A percentile compares a stretch with the other conserved stretches of the same genome.
Evolutionary conservation across 37 sponge, comb jelly and placozoan genomes (phyloP).

Genomic region (Axinella damicornis): DNA sequence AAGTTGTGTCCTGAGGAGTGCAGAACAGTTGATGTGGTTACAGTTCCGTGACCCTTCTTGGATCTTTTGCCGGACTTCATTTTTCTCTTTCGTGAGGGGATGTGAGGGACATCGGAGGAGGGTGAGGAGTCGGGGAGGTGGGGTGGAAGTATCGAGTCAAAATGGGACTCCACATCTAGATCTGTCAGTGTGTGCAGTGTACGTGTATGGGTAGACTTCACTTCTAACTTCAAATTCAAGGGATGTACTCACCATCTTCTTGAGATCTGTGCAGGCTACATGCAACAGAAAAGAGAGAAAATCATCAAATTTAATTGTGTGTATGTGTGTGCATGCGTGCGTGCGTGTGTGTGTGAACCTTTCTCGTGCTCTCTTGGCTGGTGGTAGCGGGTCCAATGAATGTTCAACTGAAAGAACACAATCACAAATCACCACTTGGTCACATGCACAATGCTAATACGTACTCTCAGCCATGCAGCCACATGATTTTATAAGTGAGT

Average conservation of each 20-base stretch:
- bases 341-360: background rate
- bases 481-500: too few relatives aligned
- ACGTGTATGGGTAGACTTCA: too few relatives aligned
- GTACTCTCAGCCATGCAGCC: too few relatives aligned
- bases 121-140: background rate
- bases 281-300: background rate
- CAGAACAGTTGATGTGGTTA: slow-evolving; percentile 8
- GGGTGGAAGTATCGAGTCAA: background rate
- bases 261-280: background rate
- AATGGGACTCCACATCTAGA: slow-evolving; percentile 9
- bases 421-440: too few relatives aligned
- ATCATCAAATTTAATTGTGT: background rate
- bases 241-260: slow-evolving; percentile 12
- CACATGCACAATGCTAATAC: too few relatives aligned
- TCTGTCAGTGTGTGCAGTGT: slow-evolving; percentile 7
- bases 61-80: slow-evolving; percentile 18
- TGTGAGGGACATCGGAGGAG: background rate
- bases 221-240: too few relatives aligned
- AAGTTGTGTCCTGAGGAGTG: slow-evolving; percentile 16
- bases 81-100: background rate
- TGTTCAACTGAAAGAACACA: too few relatives aligned
- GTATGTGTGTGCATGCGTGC: background rate
- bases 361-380: background rate
- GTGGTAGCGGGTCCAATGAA: background rate
- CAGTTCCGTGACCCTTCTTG: slow-evolving; percentile 10